Base-by-base conservation (phyloP, 2,888 invertebrate species). In the Myopa tessellatipennis region DNA sequence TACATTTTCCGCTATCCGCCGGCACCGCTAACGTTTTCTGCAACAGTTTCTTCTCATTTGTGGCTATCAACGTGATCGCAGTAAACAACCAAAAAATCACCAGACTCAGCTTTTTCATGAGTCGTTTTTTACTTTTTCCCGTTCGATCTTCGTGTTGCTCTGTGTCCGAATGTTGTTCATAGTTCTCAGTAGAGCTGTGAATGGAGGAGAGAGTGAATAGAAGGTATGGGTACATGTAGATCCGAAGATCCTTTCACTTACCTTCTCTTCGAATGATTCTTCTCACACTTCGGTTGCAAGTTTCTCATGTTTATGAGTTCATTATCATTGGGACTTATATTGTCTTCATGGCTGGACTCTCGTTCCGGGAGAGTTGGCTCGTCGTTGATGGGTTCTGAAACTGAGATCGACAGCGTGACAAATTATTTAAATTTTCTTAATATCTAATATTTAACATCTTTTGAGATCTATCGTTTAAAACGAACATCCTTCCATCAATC, bases 21-120 rank as follows among this genome's bases (percentile, higher is more conserved):
- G 89, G 88, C 77, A 89, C 85, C 55, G 85, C 84, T 2, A 89
- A 68, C 52, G 88, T 87, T 77, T 88, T 87, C 77, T 86, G 84
- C 65, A 87, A 79, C 74, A 89, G 79, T 80, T 84, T 84, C 77
- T 90, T 90, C 79, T 90, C 89, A 3, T 85, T 85, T 73, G 86
- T 85, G 4, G 82, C 82, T 36, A 88, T 85, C n/a, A 89, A 79
- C 0, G 85, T 82, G 0, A 83, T 77, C 1, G 88, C 87, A 4
- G 86, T 84, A 16, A 88, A 80, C 4, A 85, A 8, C 89, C 89
- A 89, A 65, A 88, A 83, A 36, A 85, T n/a, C 50, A 89, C 60
- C 1, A 89, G 80, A 7, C 85, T 85, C 4, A 80, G 76, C 14
- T 87, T 83, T 65, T 87, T 88, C 76, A 83, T 83, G 1, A 84